Evolutionary conservation across 1,140 invertebrate genomes (phyloP), one percentile per base, ranked within the genome.

Genomic region (Manduca sexta): DNA sequence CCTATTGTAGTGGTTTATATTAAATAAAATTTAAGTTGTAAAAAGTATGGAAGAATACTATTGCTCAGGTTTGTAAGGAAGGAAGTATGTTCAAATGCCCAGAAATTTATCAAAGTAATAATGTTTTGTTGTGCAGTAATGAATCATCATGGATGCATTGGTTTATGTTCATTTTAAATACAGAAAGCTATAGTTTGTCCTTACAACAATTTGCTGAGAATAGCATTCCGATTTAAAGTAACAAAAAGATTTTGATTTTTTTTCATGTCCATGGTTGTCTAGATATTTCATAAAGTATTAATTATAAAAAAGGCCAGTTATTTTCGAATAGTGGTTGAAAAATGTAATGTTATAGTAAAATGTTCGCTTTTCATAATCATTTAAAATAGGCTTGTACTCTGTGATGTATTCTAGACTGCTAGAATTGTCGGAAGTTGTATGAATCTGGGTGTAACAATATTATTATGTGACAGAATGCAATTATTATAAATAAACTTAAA

Each of bases 21-120:
- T 49, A 56, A 71, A 67, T 68, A 62, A 62, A 62, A 65, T 72
- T 65, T 68, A 74, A 70, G 67, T 74, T 69, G 70, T 76, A 70
- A 62, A 65, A 69, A 62, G 63, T 59, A 69, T 67, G 58, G 52
- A 55, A 58, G 60, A 54, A 46, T 52, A 44, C 48, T 57, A 56
- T 69, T 67, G 63, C 64, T 72, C 58, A 69, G 54, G 52, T 73
- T 65, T 62, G 48, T 70, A 69, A 56, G 42, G 67, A 67, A 57
- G 44, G 50, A 49, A 52, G 52, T 66, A 52, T 60, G 49, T 71
- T 69, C 56, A 62, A 60, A 63, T 69, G 50, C 58, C 56, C 62
- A 66, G 58, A 64, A 66, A 33, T 56, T 29, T 52, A 35, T n/a
- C 13, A 14, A 12, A 35, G 35, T 31, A 49, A 49, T 13, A 47